phyloP scores from a whole-genome alignment of 2,888 invertebrate species.

The Drosophila subquinaria region DNA sequence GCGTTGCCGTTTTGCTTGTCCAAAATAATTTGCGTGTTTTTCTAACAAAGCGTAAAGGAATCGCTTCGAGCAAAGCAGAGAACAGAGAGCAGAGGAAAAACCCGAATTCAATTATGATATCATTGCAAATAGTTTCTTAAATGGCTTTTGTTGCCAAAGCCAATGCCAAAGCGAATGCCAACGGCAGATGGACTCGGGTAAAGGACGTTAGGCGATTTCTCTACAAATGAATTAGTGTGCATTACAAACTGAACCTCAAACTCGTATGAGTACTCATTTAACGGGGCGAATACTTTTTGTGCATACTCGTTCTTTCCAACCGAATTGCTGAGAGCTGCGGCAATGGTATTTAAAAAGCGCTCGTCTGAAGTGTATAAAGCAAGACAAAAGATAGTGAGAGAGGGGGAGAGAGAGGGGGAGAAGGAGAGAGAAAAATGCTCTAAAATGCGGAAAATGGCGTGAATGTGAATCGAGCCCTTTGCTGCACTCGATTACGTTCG shows the following conservation, averaged over 20 bases:
- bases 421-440: conserved; percentile 1
- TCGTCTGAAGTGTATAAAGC: conserved; percentile 20
- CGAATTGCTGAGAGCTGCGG: conserved; percentile 55
- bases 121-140: conserved; percentile 66
- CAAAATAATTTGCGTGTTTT: conserved; percentile 59
- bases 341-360: conserved; percentile 45
- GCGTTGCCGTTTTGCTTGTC: conserved; percentile 49
- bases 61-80: conserved; percentile 19
- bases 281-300: conserved; percentile 51
- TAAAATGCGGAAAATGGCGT: conserved; percentile 49
- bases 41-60: conserved; percentile 40
- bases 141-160: conserved; percentile 46
- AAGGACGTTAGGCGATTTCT: conserved; percentile 14
- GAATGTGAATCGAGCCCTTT: conserved; percentile 59
- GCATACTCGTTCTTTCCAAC: conserved; percentile 65
- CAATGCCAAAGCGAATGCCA: conserved; percentile 12
- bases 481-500: conserved; percentile 71
- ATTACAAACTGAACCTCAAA: conserved; percentile 20
- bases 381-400: background rate
- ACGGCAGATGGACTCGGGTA: background rate
- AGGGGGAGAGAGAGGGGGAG: background rate
- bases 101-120: conserved; percentile 73
- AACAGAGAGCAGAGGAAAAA: conserved; percentile 5
- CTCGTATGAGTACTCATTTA: conserved; percentile 22
- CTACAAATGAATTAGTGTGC: conserved; percentile 31